Evolutionary conservation across 2,113 vertebrate genomes (phyloP), one percentile per base, ranked within the genome.

Genomic region (Elaphurus davidianus): DNA sequence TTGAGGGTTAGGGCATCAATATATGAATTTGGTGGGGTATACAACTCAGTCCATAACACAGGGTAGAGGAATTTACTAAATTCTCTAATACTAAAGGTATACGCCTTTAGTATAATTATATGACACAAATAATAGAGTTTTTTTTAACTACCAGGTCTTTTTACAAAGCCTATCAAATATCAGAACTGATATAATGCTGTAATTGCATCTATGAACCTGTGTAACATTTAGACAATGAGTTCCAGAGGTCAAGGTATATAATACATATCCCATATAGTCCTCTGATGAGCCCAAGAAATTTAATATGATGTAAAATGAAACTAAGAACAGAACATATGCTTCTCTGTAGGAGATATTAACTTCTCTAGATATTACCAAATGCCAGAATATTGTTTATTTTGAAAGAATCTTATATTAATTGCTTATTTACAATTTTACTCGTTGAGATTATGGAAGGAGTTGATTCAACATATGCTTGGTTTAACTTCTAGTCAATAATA

Each of bases 221-320:
- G 94, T 97, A 99, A 98, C 98, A 98, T 98, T 98, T 98, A 98
- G 97, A 99, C 96, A 98, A 91, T 95, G 94, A 95, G 81, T 97
- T 98, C 93, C 97, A 98, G 97, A 98, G 98, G 96, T 96, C 97
- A 98, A 98, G 83, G 88, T 96, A 91, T 92, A 97, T 47, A 2
- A 98, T 95, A 94, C 43, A 60, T 97, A 98, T 96, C 92, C 95
- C 93, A 93, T 98, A 64, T 98, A 93, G 95, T 97, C 87, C 88
- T 97, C 90, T 96, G 97, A 98, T 98, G 95, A 99, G 94, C 87
- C 82, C 76, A 93, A 94, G 91, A 98, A 98, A 91, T 97, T 98
- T 92, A 98, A 59, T 96, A 96, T 55, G 28, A 96, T 67, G 30
- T 95, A 84, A 97, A 97, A 97, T 95, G 21, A 97, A 98, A 96